Percentiles rank a stretch among this genome's conserved stretches.
Conservation (phyloP, 2,888 invertebrate species). For the Baccha elongata region DNA sequence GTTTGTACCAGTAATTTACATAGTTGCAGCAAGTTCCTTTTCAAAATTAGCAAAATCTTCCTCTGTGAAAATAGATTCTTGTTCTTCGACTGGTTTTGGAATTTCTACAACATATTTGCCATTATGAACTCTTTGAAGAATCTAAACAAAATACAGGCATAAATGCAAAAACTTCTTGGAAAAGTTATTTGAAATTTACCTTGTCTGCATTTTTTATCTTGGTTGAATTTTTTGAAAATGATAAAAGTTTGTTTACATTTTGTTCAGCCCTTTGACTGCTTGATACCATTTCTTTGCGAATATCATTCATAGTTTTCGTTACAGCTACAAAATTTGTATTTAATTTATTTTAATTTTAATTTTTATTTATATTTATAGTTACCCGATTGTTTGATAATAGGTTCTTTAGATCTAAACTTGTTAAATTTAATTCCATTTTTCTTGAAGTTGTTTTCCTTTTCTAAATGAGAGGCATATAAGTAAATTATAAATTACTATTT, state of each 20-base stretch:
- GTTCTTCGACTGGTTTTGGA: conserved; percentile 15
- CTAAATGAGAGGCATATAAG: conserved; percentile 27
- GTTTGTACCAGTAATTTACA: neutral
- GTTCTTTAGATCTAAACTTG: neutral
- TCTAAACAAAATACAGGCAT: conserved; percentile 23
- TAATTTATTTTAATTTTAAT: neutral
- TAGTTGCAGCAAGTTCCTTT: conserved; percentile 50
- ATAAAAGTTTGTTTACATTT: conserved; percentile 48
- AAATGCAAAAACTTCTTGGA: neutral
- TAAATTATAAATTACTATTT: neutral
- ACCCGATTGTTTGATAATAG: neutral
- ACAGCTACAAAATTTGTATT: neutral
- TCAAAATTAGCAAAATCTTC: conserved; percentile 63
- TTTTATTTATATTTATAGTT: neutral
- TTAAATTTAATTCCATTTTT: conserved; percentile 17
- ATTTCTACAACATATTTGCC: conserved; percentile 41
- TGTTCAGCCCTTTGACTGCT: conserved; percentile 14
- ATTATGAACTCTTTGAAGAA: conserved; percentile 27
- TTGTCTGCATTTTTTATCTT: conserved; percentile 54
- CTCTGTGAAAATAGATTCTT: conserved; percentile 62
- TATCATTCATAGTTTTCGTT: conserved; percentile 48
- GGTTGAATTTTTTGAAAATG: conserved; percentile 17
- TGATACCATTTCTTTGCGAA: conserved; percentile 41
- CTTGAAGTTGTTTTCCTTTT: conserved; percentile 18
- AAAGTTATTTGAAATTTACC: conserved; percentile 4